Evolutionary conservation across 30 jellyfish, hydroid and myxozoan species (phyloP).

Genomic region (Aurelia aurita complex sp. Pacific): DNA sequence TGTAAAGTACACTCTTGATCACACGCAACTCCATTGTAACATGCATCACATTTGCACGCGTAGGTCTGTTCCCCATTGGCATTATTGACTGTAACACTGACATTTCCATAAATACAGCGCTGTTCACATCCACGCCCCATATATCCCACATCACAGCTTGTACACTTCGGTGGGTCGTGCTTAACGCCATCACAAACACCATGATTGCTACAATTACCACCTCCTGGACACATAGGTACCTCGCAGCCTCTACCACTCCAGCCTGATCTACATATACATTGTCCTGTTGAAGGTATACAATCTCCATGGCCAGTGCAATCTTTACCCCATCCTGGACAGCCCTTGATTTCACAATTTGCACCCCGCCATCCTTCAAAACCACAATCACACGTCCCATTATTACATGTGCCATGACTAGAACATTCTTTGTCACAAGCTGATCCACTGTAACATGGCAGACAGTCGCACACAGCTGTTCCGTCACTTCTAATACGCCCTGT

Average conservation of each 20-base stretch:
- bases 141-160: slow-evolving; percentile 43
- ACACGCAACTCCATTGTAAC: slow-evolving; percentile 68
- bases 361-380: slow-evolving; percentile 80
- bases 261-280: slow-evolving; percentile 65
- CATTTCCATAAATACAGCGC: slow-evolving; percentile 49
- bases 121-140: slow-evolving; percentile 79
- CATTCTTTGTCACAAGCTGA: slow-evolving; percentile 68
- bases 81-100: slow-evolving; percentile 14
- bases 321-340: slow-evolving; percentile 77
- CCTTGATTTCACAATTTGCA: slow-evolving; percentile 36
- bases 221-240: slow-evolving; percentile 73
- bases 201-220: slow-evolving; percentile 70
- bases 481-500: slow-evolving; percentile 54
- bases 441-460: slow-evolving; percentile 53
- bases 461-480: slow-evolving; percentile 66
- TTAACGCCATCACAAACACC: slow-evolving; percentile 69
- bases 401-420: slow-evolving; percentile 49
- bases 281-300: slow-evolving; percentile 69
- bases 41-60: slow-evolving; percentile 22
- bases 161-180: slow-evolving; percentile 63
- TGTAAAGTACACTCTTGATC: slow-evolving; percentile 55
- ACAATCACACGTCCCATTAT: slow-evolving; percentile 59
- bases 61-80: slow-evolving; percentile 12
- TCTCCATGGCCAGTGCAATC: slow-evolving; percentile 71
- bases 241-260: slow-evolving; percentile 77